These are phyloP conservation scores for Leptonema lineaticorne DNA, from an alignment of 1,140 invertebrate genomes.

Conservation along the genomic window DNA sequence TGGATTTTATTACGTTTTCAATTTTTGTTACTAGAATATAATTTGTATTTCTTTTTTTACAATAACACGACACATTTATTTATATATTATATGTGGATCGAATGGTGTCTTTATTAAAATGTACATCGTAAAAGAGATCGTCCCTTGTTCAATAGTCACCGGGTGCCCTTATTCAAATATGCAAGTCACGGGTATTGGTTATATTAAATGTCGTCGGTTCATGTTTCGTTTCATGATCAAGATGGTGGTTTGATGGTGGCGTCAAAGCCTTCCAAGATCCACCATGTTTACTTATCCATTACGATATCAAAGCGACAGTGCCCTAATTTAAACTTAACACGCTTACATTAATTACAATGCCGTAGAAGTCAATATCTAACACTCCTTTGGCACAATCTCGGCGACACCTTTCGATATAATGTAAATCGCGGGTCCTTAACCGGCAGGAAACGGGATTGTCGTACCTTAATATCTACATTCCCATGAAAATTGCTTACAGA, in stretches of 20 bases:
- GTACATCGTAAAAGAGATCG: background rate
- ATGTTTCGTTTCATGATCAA: background rate
- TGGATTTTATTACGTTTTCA: too few species aligned
- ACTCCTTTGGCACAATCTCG: background rate
- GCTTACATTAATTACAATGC: constrained; percentile 19
- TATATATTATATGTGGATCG: too few species aligned
- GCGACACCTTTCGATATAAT: too few species aligned
- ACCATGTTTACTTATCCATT: constrained; percentile 30
- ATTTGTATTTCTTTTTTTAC: too few species aligned
- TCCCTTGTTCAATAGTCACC: background rate
- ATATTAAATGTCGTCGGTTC: constrained; percentile 10
- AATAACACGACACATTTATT: too few species aligned
- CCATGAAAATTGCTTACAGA: too few species aligned
- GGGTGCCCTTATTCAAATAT: constrained; percentile 19
- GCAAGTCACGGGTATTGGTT: background rate
- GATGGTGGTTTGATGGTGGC: too few species aligned
- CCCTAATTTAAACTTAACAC: constrained; percentile 33
- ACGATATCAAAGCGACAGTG: constrained; percentile 25
- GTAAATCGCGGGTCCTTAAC: too few species aligned
- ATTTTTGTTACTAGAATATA: too few species aligned
- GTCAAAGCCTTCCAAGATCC: constrained; percentile 14
- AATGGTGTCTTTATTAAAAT: background rate
- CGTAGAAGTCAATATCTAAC: background rate
- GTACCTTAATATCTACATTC: too few species aligned
- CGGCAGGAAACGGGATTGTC: too few species aligned